Evolutionary conservation across 2,888 invertebrate species (phyloP).

Genomic region (Odontomyia ornata): DNA sequence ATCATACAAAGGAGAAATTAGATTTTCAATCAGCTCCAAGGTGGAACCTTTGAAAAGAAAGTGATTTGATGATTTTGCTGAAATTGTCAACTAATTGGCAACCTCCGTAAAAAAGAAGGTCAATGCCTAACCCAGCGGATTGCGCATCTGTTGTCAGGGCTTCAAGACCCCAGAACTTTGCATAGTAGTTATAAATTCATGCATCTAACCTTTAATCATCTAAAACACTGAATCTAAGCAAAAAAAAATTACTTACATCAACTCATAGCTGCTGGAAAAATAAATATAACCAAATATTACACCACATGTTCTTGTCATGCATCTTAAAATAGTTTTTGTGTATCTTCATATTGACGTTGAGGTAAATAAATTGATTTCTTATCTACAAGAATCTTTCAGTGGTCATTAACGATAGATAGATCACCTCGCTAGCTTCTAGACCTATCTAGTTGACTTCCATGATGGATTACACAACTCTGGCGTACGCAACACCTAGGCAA

Average conservation of each 20-base stretch:
- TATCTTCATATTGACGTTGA: conserved; percentile 10
- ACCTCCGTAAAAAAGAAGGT: neutral
- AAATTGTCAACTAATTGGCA: neutral
- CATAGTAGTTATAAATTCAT: too few relatives aligned
- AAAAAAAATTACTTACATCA: neutral
- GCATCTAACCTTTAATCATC: too few relatives aligned
- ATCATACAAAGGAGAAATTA: conserved; percentile 20
- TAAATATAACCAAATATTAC: conserved; percentile 16
- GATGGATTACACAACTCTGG: conserved; percentile 24
- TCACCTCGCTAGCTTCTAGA: neutral
- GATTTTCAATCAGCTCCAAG: neutral
- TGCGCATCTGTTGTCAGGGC: too few relatives aligned
- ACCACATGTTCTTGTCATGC: conserved; percentile 13
- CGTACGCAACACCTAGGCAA: neutral
- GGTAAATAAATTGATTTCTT: conserved; percentile 34
- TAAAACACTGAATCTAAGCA: neutral
- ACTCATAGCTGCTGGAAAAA: neutral
- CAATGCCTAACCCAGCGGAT: too few relatives aligned
- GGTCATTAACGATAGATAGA: conserved; percentile 19
- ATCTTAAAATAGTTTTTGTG: neutral
- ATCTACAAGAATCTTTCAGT: conserved; percentile 9
- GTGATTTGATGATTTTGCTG: conserved; percentile 3
- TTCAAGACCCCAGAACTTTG: neutral
- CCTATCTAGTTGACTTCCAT: conserved; percentile 1
- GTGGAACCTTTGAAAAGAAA: conserved; percentile 12